These are phyloP conservation scores for Caenorhabditis zanzibari DNA, from an alignment of 2,888 invertebrate genomes.

Conservation along the genomic window DNA sequence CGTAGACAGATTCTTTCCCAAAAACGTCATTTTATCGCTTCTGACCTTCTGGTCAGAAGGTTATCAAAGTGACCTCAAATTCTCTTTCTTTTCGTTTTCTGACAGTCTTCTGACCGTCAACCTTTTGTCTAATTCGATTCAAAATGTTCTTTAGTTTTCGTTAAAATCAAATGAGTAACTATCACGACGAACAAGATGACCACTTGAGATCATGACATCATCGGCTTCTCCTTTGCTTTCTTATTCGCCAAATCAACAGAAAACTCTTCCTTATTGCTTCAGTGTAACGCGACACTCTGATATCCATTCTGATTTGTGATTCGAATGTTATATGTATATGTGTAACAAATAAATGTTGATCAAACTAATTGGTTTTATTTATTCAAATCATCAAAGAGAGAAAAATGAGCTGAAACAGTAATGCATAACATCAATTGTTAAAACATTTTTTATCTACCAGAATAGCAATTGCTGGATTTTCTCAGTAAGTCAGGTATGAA, in stretches of 20 bases:
- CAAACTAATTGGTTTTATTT: background rate
- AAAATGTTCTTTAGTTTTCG: slow-evolving; percentile 36
- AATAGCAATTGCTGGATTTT: too few relatives aligned
- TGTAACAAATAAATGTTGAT: slow-evolving; percentile 29
- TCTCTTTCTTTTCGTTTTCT: slow-evolving; percentile 4
- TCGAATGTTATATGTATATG: slow-evolving; percentile 6
- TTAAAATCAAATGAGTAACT: slow-evolving; percentile 26
- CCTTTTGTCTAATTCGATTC: slow-evolving; percentile 23
- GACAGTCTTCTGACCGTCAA: slow-evolving; percentile 9
- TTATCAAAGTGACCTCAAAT: slow-evolving; percentile 31
- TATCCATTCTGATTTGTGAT: slow-evolving; percentile 50
- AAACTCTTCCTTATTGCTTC: slow-evolving; percentile 23
- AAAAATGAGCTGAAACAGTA: too few relatives aligned
- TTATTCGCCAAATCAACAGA: slow-evolving; percentile 44
- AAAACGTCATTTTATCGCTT: slow-evolving; percentile 42
- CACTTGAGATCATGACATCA: slow-evolving; percentile 60
- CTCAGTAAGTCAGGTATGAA: too few relatives aligned
- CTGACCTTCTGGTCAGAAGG: slow-evolving; percentile 39
- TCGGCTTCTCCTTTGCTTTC: slow-evolving; percentile 11
- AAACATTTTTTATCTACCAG: too few relatives aligned
- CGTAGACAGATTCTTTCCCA: slow-evolving; percentile 28
- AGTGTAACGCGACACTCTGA: slow-evolving; percentile 28
- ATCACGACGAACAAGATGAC: slow-evolving; percentile 19
- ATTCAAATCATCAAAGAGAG: background rate
- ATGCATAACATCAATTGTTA: too few relatives aligned